Conservation (phyloP, 2,888 invertebrate species). For the Synanthedon andrenaeformis region DNA sequence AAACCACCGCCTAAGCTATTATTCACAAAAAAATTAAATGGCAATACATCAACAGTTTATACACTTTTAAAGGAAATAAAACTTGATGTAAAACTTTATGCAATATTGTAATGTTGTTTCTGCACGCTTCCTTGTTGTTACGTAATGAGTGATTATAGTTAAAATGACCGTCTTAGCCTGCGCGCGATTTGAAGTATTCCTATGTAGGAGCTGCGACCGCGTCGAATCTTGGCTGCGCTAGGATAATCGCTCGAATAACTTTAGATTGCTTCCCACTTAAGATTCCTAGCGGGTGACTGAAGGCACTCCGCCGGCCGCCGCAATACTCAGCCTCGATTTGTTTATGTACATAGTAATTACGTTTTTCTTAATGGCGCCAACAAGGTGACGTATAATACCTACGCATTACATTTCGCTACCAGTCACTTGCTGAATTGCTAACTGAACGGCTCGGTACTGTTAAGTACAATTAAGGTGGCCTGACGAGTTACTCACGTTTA, state of each 20-base stretch:
- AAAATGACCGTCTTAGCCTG: constrained; percentile 1
- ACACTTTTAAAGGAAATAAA: neutral
- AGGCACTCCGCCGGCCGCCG: constrained; percentile 24
- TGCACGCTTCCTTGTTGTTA: neutral
- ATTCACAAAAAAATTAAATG: no score
- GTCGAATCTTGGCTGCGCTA: constrained; percentile 24
- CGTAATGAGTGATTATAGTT: constrained; percentile 3
- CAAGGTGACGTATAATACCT: constrained; percentile 4
- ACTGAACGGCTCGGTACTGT: neutral
- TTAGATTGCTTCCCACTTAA: constrained; percentile 46
- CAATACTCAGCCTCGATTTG: constrained; percentile 37
- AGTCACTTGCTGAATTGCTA: constrained; percentile 12
- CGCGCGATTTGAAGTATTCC: neutral
- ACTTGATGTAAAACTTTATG: neutral
- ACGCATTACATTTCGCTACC: constrained; percentile 5
- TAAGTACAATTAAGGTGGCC: neutral
- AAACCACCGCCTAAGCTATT: no score
- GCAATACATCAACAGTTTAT: no score
- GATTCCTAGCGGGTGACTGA: constrained; percentile 38
- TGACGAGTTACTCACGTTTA: neutral
- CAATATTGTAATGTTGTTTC: neutral
- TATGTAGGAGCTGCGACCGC: constrained; percentile 2
- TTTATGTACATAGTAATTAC: constrained; percentile 38
- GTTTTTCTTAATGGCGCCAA: constrained; percentile 35
- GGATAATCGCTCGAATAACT: constrained; percentile 20